A percentile compares a stretch with the other conserved stretches of the same genome.
Conservation (phyloP, 1,140 invertebrate species). For the Calephelis virginiensis region DNA sequence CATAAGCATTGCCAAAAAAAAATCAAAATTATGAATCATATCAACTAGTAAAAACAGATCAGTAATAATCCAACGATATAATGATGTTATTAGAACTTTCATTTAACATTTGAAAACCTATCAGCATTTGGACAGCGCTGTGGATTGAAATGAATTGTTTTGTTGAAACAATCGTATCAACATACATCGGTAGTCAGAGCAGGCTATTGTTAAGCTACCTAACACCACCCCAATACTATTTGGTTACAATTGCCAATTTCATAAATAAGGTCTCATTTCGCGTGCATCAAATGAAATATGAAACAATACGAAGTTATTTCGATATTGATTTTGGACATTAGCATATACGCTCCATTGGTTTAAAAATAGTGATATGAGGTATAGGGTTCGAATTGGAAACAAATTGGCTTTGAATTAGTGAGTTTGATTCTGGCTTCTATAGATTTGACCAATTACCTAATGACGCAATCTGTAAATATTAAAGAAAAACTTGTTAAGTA, state of each 20-base stretch:
- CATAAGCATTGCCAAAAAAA: too few species aligned
- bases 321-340: too few species aligned
- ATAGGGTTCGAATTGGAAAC: too few species aligned
- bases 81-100: constrained; percentile 21
- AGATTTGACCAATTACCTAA: too few species aligned
- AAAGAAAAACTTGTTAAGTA: too few species aligned
- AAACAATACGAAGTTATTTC: not conserved
- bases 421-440: too few species aligned
- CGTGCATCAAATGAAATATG: constrained; percentile 1
- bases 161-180: constrained; percentile 66
- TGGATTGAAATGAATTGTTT: constrained; percentile 72
- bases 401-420: too few species aligned
- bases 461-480: too few species aligned
- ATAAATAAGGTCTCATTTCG: constrained; percentile 10
- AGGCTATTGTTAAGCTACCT: constrained; percentile 47
- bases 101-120: constrained; percentile 53
- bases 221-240: constrained; percentile 40
- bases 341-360: too few species aligned
- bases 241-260: constrained; percentile 15
- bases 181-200: constrained; percentile 59
- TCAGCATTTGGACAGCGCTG: constrained; percentile 59
- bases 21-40: not conserved
- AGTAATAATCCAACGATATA: not conserved
- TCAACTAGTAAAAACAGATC: not conserved
- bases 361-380: too few species aligned